These are phyloP conservation scores for Ornithoptera alexandrae DNA, from an alignment of 2,888 invertebrate species.

Conservation along the genomic window DNA sequence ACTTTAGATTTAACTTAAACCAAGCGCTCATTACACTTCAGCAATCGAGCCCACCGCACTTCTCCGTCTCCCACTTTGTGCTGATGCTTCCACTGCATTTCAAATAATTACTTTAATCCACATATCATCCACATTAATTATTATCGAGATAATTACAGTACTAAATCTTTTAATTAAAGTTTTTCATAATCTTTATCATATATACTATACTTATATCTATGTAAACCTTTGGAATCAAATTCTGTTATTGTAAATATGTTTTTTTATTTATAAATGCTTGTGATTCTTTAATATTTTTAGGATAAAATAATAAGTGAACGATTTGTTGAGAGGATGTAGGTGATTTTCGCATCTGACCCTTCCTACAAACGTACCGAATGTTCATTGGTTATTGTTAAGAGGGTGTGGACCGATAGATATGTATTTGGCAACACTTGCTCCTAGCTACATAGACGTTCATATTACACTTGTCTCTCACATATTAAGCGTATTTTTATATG, in stretches of 20 bases:
- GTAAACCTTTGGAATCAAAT: too few species aligned
- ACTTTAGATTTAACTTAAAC: not conserved
- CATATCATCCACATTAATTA: not conserved
- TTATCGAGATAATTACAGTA: not conserved
- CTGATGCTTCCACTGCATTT: conserved; percentile 9
- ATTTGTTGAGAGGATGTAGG: conserved; percentile 1
- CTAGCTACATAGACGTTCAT: not conserved
- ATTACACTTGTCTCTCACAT: not conserved
- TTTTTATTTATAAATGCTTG: not conserved
- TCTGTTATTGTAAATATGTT: too few species aligned
- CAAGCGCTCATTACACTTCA: not conserved
- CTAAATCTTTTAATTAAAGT: not conserved
- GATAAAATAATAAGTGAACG: not conserved
- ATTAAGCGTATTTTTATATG: not conserved
- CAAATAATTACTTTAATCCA: conserved; percentile 15
- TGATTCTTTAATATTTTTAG: not conserved
- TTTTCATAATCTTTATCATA: too few species aligned
- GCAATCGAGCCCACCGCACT: conserved; percentile 1
- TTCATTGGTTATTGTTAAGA: conserved; percentile 20
- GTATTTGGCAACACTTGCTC: conserved; percentile 16
- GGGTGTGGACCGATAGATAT: conserved; percentile 24
- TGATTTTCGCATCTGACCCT: conserved; percentile 12
- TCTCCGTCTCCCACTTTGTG: conserved; percentile 2
- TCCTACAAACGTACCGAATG: conserved; percentile 17
- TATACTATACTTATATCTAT: too few species aligned